Base-by-base conservation (phyloP, 1,140 invertebrate species). In the Anoplolepis gracilipes region DNA sequence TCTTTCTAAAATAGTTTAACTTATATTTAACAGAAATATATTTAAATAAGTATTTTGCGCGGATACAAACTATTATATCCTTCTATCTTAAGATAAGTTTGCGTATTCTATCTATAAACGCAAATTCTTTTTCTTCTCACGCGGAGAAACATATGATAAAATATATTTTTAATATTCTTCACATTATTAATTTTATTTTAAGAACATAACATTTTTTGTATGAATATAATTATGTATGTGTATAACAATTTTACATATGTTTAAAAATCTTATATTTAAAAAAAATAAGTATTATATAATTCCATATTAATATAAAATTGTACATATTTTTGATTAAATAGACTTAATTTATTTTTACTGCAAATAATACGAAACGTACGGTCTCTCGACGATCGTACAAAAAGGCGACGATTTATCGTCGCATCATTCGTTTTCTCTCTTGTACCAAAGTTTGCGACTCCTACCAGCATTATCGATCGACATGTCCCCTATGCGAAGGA, bases 381-480 rank as follows among this genome's bases (percentile, higher is more conserved):
- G 59, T 84, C n/a, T 62, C 7, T 19, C 19, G 42, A 77, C 72
- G 10, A 25, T 42, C 22, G 49, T 42, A 30, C 42, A 76, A 84
- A 65, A 53, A 55, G 39, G 42, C 81, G n/a, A 25, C 78, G 42
- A 62, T 77, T 64, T 57, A 77, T 67, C 16, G 22, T 46, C 13
- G 42, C 22, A 36, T 77, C 64, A 39, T 62, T n/a, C 30, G 16
- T 53, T 65, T 55, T 49, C 72, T 65, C 33, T 46, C 28, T 64
- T 42, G 70, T 84, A 28, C 4, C 25, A 55, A 59, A 82, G 78
- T 72, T 57, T 33, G 33, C 33, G 13, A 42, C 25, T 25, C 65
- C 19, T 42, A 33, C 10, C 67, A 39, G 53, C 25, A 72, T 82
- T 72, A 82, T 84, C 81, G 81, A 77, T 6, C 72, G n/a, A 39